These are phyloP conservation scores for Ictidomys tridecemlineatus DNA, from an alignment of 2,113 vertebrate species.

Conservation along the genomic window DNA sequence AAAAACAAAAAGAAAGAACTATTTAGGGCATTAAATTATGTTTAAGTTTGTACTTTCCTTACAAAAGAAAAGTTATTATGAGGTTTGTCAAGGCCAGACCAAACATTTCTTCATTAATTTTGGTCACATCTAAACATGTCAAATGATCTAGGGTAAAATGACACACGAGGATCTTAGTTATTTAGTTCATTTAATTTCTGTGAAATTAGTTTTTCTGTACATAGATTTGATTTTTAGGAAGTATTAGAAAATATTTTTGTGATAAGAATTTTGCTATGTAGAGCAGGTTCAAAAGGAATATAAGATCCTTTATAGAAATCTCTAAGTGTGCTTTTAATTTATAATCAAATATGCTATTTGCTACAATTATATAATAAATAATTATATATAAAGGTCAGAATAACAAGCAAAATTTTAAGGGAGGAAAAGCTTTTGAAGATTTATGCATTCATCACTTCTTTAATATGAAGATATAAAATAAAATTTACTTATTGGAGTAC, in stretches of 20 bases:
- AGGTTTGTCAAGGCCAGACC: not conserved
- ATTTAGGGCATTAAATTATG: not conserved
- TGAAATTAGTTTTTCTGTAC: conserved; percentile 24
- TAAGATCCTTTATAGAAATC: not conserved
- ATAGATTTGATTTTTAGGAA: not conserved
- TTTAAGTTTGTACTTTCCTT: conserved; percentile 20
- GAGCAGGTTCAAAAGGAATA: not conserved
- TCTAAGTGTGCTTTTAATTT: not conserved
- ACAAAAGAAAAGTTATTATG: not conserved
- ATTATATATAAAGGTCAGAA: conserved; percentile 2
- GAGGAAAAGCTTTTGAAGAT: not conserved
- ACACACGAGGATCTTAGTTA: not conserved
- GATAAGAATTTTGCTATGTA: conserved; percentile 33
- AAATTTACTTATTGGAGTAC: not conserved
- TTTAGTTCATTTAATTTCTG: conserved; percentile 36
- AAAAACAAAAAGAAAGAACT: too few relatives aligned
- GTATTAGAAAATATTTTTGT: not conserved
- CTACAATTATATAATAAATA: not conserved
- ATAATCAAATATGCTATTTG: not conserved
- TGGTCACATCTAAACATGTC: not conserved
- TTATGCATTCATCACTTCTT: not conserved
- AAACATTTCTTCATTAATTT: conserved; percentile 11
- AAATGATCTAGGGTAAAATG: not conserved
- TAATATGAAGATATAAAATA: not conserved
- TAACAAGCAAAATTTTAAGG: conserved; percentile 24